A percentile compares a stretch with the other conserved stretches of the same genome.
Conservation (phyloP, 1,140 invertebrate species). For the Atta texana region DNA sequence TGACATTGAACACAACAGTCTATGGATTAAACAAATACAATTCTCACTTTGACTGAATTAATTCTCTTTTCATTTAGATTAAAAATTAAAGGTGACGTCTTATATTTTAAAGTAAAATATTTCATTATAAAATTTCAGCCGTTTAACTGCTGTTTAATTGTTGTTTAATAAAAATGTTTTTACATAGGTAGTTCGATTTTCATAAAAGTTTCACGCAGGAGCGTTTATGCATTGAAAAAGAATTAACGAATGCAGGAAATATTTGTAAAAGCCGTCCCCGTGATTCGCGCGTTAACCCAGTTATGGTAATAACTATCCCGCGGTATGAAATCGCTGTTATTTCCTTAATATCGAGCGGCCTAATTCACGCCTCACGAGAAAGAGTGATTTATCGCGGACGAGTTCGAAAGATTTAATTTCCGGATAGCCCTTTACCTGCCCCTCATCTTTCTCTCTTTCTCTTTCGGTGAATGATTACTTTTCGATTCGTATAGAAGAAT, state of each 20-base stretch:
- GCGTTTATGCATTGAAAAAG: not conserved
- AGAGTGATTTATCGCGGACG: conserved; percentile 57
- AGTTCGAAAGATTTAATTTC: conserved; percentile 72
- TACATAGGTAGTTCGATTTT: not conserved
- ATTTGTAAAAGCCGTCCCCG: conserved; percentile 57
- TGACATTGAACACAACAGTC: not conserved
- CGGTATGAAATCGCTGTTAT: conserved; percentile 36
- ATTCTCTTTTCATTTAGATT: not conserved
- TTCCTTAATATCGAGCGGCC: conserved; percentile 64
- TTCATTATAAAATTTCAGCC: conserved; percentile 5
- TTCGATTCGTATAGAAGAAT: conserved; percentile 32
- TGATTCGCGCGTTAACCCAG: conserved; percentile 50
- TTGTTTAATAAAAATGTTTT: not conserved
- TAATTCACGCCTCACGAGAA: conserved; percentile 46
- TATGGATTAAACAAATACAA: conserved; percentile 23
- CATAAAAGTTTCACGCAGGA: conserved; percentile 14
- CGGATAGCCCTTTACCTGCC: conserved; percentile 60
- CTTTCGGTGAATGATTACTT: conserved; percentile 35
- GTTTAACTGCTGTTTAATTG: not conserved
- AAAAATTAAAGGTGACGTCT: not conserved
- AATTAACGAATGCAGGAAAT: conserved; percentile 42
- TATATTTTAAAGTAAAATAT: not conserved
- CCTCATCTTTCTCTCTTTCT: conserved; percentile 7
- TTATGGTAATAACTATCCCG: conserved; percentile 48
- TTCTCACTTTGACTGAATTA: not conserved